These are phyloP conservation scores for Gymnothorax reevesii DNA, from an alignment of 2,797 vertebrate genomes.

Conservation along the genomic window DNA sequence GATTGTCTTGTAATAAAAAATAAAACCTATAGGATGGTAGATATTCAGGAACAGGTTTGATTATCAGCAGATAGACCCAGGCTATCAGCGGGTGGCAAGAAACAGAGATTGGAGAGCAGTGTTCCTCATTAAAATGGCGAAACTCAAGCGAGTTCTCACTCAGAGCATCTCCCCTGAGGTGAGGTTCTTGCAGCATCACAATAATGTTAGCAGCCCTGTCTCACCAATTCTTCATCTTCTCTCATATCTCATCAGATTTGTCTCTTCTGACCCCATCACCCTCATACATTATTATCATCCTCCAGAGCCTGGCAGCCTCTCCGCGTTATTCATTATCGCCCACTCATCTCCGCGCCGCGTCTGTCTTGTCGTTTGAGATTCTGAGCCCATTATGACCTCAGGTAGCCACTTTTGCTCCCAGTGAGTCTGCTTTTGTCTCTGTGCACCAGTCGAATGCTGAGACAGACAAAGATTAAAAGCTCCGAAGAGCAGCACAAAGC, in stretches of 20 bases:
- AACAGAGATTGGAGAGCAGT: background rate
- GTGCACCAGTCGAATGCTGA: too few relatives aligned
- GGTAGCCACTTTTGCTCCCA: too few relatives aligned
- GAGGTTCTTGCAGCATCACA: background rate
- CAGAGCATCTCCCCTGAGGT: background rate
- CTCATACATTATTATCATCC: background rate
- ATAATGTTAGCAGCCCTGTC: background rate
- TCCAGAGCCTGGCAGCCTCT: background rate
- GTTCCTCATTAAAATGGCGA: background rate
- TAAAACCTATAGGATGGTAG: too few relatives aligned
- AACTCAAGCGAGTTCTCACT: background rate
- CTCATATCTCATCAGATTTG: background rate
- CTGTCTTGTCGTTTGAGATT: background rate
- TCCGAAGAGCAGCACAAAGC: background rate
- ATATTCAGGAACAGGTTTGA: too few relatives aligned
- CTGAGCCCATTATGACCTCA: too few relatives aligned
- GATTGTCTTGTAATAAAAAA: too few relatives aligned
- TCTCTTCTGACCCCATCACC: background rate
- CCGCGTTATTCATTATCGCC: background rate
- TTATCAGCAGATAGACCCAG: background rate
- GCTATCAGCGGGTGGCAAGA: background rate
- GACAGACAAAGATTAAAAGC: background rate
- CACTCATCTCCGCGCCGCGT: background rate
- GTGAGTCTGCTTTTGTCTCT: too few relatives aligned
- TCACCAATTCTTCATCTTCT: conserved; percentile 20